Percentiles rank a stretch among this genome's conserved stretches.
Evolutionary conservation across 53 echinoderm and acorn worm genomes (phyloP).

Genomic region (Echinarachnius parma): DNA sequence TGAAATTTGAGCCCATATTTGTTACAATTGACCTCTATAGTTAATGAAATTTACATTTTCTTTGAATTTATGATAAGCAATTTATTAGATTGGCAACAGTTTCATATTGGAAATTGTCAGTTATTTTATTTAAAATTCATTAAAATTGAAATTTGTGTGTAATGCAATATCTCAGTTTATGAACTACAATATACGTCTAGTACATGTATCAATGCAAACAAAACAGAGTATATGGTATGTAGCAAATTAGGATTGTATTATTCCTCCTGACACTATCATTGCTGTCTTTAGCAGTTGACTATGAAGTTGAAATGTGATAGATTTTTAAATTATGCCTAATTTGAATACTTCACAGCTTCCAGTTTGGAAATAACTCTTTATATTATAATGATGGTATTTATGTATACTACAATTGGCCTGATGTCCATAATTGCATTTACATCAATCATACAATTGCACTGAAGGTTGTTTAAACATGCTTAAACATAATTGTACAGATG

Average conservation of each 20-base stretch:
- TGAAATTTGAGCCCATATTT: slow-evolving; percentile 10
- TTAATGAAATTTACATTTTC: slow-evolving; percentile 8
- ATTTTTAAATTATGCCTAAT: slow-evolving; percentile 2
- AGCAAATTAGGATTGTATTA: slow-evolving; percentile 1
- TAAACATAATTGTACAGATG: slow-evolving; percentile 8
- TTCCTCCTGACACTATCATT: slow-evolving; percentile 7
- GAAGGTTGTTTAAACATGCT: slow-evolving; percentile 5
- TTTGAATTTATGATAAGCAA: slow-evolving; percentile 10
- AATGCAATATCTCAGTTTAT: slow-evolving; percentile 9
- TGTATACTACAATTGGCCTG: too few species aligned
- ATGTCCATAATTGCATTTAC: too few species aligned
- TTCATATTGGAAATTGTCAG: slow-evolving; percentile 8
- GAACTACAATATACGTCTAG: neutral
- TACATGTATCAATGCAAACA: too few species aligned
- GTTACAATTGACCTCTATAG: too few species aligned
- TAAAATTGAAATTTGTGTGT: neutral
- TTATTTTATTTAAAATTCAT: slow-evolving; percentile 15
- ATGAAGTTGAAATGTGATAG: too few species aligned
- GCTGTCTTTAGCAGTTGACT: slow-evolving; percentile 5
- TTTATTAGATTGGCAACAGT: slow-evolving; percentile 14
- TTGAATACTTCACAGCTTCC: too few species aligned
- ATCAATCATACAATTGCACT: slow-evolving; percentile 10
- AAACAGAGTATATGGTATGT: too few species aligned
- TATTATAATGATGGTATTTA: too few species aligned
- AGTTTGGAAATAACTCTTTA: too few species aligned